Conservation (phyloP, 2,797 vertebrate genomes). For the Crenuchus spilurus region DNA sequence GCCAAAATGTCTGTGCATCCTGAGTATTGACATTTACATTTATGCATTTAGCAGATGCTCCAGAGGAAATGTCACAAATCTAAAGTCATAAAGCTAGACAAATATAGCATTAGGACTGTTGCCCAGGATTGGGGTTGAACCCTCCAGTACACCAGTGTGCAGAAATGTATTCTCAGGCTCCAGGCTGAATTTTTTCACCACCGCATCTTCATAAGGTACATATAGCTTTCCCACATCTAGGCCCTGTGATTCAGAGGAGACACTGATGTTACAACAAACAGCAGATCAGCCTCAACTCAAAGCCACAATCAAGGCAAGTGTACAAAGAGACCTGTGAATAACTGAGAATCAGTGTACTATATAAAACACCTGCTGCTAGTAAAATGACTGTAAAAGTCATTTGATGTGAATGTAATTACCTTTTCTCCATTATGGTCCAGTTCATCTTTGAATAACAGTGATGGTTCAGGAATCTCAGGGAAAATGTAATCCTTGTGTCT, state of each 20-base stretch:
- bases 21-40: no score
- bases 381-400: not conserved
- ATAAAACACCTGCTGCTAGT: no score
- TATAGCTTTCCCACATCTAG: constrained; percentile 31
- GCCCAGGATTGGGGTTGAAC: no score
- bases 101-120: no score
- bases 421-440: constrained; percentile 51
- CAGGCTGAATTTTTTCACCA: constrained; percentile 54
- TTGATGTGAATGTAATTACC: constrained; percentile 6
- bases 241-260: constrained; percentile 31
- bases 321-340: not conserved
- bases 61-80: no score
- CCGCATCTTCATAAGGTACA: constrained; percentile 32
- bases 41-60: no score
- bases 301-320: not conserved
- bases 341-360: no score
- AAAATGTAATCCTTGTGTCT: constrained; percentile 61
- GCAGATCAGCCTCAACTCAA: not conserved
- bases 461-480: constrained; percentile 61
- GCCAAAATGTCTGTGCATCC: no score
- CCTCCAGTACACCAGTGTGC: no score
- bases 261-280: not conserved
- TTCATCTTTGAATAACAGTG: constrained; percentile 59
- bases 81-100: no score
- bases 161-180: constrained; percentile 26